Evolutionary conservation across 2,797 vertebrate genomes (phyloP), one percentile per base, ranked within the genome.

Genomic region (Parauchenoglanis ngamensis): DNA sequence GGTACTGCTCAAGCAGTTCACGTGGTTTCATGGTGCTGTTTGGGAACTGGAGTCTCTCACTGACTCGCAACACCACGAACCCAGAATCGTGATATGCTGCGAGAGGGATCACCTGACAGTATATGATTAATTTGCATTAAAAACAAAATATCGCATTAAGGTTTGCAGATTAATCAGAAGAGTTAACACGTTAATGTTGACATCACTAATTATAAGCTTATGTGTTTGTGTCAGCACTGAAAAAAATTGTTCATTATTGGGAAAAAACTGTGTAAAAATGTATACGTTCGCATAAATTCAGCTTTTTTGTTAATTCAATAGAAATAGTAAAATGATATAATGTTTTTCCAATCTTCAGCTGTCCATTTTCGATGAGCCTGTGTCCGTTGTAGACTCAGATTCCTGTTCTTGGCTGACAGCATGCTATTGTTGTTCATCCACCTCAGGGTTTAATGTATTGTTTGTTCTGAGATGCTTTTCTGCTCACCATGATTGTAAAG

Each of bases 401-500:
- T 70, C 67, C 67, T 35, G 67, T 70, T 70, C 28, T 70, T 67
- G 40, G 7, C 1, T 72, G 40, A 40, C 8, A 11, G 2, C 17
- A 72, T 44, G 21, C 21, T 25, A 6, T 13, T 46, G 10, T 75
- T 13, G 44, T 23, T 49, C 44, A 6, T 13, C 11, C 44, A 49
- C 23, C 44, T 75, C 44, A 49, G 13, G 23, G 44, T 46, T 25
- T 49, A 44, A 1, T 1, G 7, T 21, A 2, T 19, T 72, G 19
- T 44, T 72, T 72, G 67, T 15, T n/a, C 44, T n/a, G 72, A 75
- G 44, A 75, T 75, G 70, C 21, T 46, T 73, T 73, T 75, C 23
- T 75, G 4, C 44, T n/a, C 44, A 75, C 4, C 4, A 49, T 2
- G 25, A n/a, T 2, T 75, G 44, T 75, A 75, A 75, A 49, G 11